Conservation (phyloP, 2,113 vertebrate genomes). For the Piprites chloris region DNA sequence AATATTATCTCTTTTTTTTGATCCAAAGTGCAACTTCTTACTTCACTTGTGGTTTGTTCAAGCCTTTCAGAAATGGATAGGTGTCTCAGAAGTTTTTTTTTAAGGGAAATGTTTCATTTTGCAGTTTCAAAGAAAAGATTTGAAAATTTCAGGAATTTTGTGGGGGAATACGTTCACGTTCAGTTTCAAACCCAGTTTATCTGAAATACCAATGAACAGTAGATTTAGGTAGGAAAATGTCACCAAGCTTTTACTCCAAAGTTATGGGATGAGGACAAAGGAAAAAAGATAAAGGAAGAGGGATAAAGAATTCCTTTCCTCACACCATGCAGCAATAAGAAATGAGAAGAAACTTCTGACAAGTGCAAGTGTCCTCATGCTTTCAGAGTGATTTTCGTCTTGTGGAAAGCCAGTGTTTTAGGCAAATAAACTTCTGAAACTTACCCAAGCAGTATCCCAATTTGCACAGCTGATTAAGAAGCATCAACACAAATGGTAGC, state of each 20-base stretch:
- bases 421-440: not conserved
- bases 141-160: not conserved
- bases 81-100: not conserved
- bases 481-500: not conserved
- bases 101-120: not conserved
- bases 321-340: not conserved
- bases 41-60: not conserved
- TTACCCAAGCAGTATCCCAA: not conserved
- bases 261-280: not conserved
- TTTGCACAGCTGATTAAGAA: not conserved
- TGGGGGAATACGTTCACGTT: not conserved
- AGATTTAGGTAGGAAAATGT: not conserved
- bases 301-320: not conserved
- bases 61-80: not conserved
- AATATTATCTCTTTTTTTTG: not conserved
- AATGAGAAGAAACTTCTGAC: not conserved
- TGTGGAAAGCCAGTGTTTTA: not conserved
- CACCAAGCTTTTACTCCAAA: not conserved
- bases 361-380: not conserved
- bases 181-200: not conserved
- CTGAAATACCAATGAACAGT: not conserved
- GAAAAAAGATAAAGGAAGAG: not conserved
- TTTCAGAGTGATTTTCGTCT: not conserved
- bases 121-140: not conserved
- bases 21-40: not conserved